Base-by-base conservation (phyloP, 2,113 vertebrate genomes). In the Anas platyrhynchos region DNA sequence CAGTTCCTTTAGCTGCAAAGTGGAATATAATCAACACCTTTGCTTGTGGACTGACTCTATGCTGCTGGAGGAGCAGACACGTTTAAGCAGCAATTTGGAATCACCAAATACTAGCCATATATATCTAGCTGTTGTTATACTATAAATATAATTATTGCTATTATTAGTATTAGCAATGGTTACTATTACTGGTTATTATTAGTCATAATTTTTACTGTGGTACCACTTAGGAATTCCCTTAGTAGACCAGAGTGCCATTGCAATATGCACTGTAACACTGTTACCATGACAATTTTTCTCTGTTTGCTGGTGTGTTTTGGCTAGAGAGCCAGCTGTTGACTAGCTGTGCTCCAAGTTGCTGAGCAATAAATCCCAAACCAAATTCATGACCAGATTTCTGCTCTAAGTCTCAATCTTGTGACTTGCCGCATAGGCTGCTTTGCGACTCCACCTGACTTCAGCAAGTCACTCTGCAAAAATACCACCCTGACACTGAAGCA, bases 361-460 rank as follows among this genome's bases (percentile, higher is more conserved):
- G 48, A 95, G 95, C 96, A 91, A 96, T 97, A 95, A 97, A 97
- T 97, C 96, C 91, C 89, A 93, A 62, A 79, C 84, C 96, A 89
- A 91, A 96, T 82, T 95, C 77, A 72, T 3, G 81, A 91, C 94
- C 95, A 96, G 86, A 91, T 97, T 96, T 96, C 91, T 89, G 34
- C 89, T 63, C 62, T 66, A 25, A 41, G 65, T 25, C 91, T 92
- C 89, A n/a, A 1, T 4, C 69, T 34, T 52, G 52, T 38, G 46
- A 59, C 43, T 66, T 91, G 80, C 88, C 4, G 1, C 0, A 0
- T 9, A 76, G 85, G 83, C 68, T 83, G 88, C 65, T 72, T 68
- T 7, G 4, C 36, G 31, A 18, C 34, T n/a, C 83, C 0, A 1
- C 75, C 71, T 20, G 75, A 54, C 34, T 34, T 23, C 3, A 2